phyloP scores from a whole-genome alignment of 1,140 invertebrate genomes.

The Notospermus geniculatus region DNA sequence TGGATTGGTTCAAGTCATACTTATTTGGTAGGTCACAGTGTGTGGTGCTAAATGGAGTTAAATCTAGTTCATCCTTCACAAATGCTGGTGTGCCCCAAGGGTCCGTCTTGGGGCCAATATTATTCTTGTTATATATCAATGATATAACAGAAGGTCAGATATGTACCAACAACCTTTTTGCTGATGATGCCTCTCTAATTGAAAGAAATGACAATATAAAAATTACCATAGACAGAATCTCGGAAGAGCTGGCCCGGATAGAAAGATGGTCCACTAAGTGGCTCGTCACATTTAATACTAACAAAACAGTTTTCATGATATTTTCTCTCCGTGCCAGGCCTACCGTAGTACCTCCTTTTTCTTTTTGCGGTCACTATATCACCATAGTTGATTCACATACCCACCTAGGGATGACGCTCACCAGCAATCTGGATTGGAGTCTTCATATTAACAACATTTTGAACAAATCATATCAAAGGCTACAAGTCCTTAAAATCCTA shows the following conservation, averaged over 20 bases:
- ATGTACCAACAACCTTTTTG: constrained; percentile 13
- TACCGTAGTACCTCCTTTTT: constrained; percentile 3
- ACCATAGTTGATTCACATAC: neutral
- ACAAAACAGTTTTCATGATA: constrained; percentile 10
- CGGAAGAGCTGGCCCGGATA: constrained; percentile 5
- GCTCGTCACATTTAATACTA: constrained; percentile 18
- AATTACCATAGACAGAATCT: constrained; percentile 2
- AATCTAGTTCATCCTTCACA: neutral
- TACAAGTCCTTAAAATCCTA: constrained; percentile 9
- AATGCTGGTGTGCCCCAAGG: constrained; percentile 17
- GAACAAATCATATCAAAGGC: constrained; percentile 11
- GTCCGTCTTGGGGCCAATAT: constrained; percentile 13
- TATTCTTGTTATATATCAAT: constrained; percentile 24
- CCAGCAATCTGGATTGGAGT: constrained; percentile 4
- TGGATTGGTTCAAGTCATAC: constrained; percentile 10
- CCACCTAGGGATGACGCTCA: constrained; percentile 16
- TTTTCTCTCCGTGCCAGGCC: constrained; percentile 7
- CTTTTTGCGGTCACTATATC: neutral
- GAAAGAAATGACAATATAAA: neutral
- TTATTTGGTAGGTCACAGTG: neutral
- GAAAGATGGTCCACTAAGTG: constrained; percentile 15
- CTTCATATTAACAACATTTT: constrained; percentile 15
- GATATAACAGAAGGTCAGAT: constrained; percentile 15
- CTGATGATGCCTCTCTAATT: constrained; percentile 17
- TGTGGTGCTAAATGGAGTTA: neutral